Evolutionary conservation across 2,797 vertebrate genomes (phyloP), one percentile per base, ranked within the genome.

Genomic region (Petrocephalus sullivani): DNA sequence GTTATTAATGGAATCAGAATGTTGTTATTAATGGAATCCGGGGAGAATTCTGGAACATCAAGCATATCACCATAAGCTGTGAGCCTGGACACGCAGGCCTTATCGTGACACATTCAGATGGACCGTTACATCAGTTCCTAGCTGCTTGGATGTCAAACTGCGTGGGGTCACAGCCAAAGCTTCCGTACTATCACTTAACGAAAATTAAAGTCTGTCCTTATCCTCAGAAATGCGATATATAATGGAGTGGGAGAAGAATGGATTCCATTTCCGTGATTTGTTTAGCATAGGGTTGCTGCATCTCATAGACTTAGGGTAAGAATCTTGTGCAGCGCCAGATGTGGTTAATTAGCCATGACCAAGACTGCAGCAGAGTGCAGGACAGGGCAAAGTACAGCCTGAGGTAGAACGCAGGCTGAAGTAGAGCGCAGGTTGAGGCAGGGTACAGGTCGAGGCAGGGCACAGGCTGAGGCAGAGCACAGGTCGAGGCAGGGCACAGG

Each of bases 11-110:
- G 37, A 78, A 49, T 78, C 41, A 81, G 37, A 81, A 8, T 46
- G 82, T 28, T 53, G 84, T 86, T 57, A 85, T 57, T 86, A 60
- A 86, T 58, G 54, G 28, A 37, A 57, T 85, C 84, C 84, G 33
- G 54, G 14, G 28, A 53, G 28, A 85, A 37, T 57, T 23, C 5
- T 56, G 49, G 54, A 57, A 58, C 3, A 3, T 54, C 3, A 54
- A 21, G 54, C 56, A 28, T 85, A 33, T 23, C 51, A 28, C 53
- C 28, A 41, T 60, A 33, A 12, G 12, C 84, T 41, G 54, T 19
- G 56, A 86, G 84, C 19, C 56, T 57, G 84, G 56, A 37, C 56
- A 46, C 19, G 16, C 28, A 58, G 33, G 33, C 56, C 57, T 9
- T 33, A 28, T 60, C 5, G n/a, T 86, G 28, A 19, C 28, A 41